These are phyloP conservation scores for Salarias fasciatus DNA, from an alignment of 2,797 vertebrate species.

Conservation along the genomic window DNA sequence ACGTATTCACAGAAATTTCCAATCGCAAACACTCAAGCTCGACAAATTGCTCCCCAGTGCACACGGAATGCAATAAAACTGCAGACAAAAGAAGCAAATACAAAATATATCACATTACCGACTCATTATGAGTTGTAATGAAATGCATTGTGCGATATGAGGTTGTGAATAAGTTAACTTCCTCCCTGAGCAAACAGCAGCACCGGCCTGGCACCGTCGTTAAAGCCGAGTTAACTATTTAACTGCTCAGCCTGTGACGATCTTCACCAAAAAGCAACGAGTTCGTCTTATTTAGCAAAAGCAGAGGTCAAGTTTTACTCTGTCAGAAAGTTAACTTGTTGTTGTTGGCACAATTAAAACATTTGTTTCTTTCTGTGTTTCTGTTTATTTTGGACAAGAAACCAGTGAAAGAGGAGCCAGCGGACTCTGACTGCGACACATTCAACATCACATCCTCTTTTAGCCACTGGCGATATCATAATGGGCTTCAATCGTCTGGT, in stretches of 20 bases:
- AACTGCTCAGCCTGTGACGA: too few species aligned
- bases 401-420: slow-evolving; percentile 26
- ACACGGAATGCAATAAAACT: slow-evolving; percentile 59
- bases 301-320: slow-evolving; percentile 11
- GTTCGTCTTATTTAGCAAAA: slow-evolving; percentile 6
- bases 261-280: too few species aligned
- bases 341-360: slow-evolving; percentile 3
- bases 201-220: slow-evolving; percentile 37
- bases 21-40: slow-evolving; percentile 1
- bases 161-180: slow-evolving; percentile 65
- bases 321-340: slow-evolving; percentile 23
- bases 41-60: slow-evolving; percentile 26
- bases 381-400: slow-evolving; percentile 43
- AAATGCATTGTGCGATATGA: slow-evolving; percentile 63
- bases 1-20: too few species aligned
- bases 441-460: slow-evolving; percentile 24
- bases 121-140: slow-evolving; percentile 75
- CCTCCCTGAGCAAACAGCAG: slow-evolving; percentile 52
- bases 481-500: slow-evolving; percentile 38
- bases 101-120: slow-evolving; percentile 63
- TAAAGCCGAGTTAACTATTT: slow-evolving; percentile 3
- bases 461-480: slow-evolving; percentile 29
- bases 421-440: slow-evolving; percentile 29
- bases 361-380: slow-evolving; percentile 17
- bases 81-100: slow-evolving; percentile 61